These are phyloP conservation scores for Bubo scandiacus DNA, from an alignment of 2,113 vertebrate species.

Conservation along the genomic window DNA sequence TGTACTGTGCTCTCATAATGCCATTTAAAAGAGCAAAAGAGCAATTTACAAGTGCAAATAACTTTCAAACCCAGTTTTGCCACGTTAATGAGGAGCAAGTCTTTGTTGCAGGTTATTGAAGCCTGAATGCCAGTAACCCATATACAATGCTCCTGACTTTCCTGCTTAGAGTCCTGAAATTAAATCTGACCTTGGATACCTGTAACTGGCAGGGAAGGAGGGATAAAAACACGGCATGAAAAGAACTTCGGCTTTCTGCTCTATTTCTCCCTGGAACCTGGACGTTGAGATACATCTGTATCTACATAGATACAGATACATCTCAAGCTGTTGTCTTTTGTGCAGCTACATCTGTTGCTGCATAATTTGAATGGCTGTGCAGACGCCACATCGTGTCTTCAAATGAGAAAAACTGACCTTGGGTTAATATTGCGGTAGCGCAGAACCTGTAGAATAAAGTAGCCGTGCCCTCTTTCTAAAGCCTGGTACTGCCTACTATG, in stretches of 20 bases:
- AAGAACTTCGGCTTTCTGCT: not conserved
- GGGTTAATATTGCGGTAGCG: not conserved
- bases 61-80: not conserved
- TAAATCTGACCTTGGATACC: not conserved
- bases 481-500: not conserved
- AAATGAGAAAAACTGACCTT: constrained; percentile 49
- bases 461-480: constrained; percentile 4
- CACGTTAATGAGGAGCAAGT: not conserved
- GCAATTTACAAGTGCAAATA: not conserved
- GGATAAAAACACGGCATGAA: not conserved
- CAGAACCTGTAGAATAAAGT: constrained; percentile 38
- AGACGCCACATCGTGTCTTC: constrained; percentile 52
- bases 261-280: constrained; percentile 1
- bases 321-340: constrained; percentile 30
- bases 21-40: not conserved
- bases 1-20: not conserved
- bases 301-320: too few species aligned
- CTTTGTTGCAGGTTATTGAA: not conserved
- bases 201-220: not conserved
- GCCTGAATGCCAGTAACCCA: not conserved
- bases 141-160: not conserved
- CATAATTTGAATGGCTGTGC: constrained; percentile 55
- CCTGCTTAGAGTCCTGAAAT: not conserved
- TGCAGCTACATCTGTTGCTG: constrained; percentile 57
- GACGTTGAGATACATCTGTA: not conserved